Conservation (phyloP, 2,113 vertebrate genomes). For the Orientallactaga bullata region DNA sequence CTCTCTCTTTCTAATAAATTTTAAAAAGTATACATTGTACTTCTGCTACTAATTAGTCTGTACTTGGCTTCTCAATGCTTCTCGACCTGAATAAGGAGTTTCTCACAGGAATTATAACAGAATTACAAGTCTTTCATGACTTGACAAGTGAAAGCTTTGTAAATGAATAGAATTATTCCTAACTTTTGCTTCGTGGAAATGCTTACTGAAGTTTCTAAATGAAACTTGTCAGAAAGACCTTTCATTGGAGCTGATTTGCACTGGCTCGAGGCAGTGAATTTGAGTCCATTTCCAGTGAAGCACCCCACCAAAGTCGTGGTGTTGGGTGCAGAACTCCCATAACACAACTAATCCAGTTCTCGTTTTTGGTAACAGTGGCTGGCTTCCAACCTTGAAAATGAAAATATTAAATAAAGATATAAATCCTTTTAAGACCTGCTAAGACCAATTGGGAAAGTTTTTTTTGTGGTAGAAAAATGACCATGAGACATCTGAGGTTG, state of each 20-base stretch:
- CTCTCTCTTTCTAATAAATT: too few relatives aligned
- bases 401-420: slow-evolving; percentile 74
- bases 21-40: background rate
- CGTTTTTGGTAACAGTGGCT: slow-evolving; percentile 57
- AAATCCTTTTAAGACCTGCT: slow-evolving; percentile 75
- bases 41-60: background rate
- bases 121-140: background rate
- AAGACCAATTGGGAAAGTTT: slow-evolving; percentile 82
- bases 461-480: slow-evolving; percentile 69
- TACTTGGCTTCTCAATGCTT: slow-evolving; percentile 28
- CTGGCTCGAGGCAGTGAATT: background rate
- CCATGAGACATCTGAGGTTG: slow-evolving; percentile 64
- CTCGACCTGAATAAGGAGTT: slow-evolving; percentile 39
- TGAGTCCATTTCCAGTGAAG: background rate
- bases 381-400: slow-evolving; percentile 14
- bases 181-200: slow-evolving; percentile 9
- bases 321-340: background rate
- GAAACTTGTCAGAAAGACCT: slow-evolving; percentile 7
- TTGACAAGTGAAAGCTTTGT: slow-evolving; percentile 40
- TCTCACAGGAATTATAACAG: background rate
- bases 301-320: background rate
- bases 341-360: background rate
- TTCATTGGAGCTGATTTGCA: background rate
- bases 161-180: slow-evolving; percentile 29
- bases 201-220: background rate